Base-by-base conservation (phyloP, 2,888 invertebrate species). In the Athripsodes cinereus region DNA sequence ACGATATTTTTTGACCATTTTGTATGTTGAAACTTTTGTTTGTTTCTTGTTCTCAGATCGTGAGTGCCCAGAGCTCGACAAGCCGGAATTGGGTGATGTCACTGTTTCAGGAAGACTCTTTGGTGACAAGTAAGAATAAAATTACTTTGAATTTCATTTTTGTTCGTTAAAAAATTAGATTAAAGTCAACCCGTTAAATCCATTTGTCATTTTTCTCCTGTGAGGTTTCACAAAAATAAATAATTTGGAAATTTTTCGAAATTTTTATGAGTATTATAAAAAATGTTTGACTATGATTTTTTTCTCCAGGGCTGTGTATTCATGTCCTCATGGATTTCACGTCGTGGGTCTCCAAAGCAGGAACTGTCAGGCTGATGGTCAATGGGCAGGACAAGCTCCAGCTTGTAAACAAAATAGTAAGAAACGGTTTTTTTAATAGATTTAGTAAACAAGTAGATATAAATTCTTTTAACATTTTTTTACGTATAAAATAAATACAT, bases 361-460 rank as follows among this genome's bases (percentile, higher is more conserved):
- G 53, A 84, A 86, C 61, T 99, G 99, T 71, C 89, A 93, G 66
- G 94, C 95, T 0, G 96, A 97, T 71, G 94, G 96, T 20, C 86
- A 87, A 64, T 93, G 93, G 93, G 89, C 90, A 0, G 92, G 92
- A 0, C 81, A 84, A 46, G 84, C 88, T 5, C 92, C 93, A 2
- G 85, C 88, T 5, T 93, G 92, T 77, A 92, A 90, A 70, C 87
- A 91, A 70, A 92, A 91, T 68, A 86, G 88, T 84, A 78, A 80
- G 81, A 74, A 34, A 16, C 21, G 3, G 8, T 11, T 46, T 13
- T 46, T 46, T 18, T 8, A 46, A 16, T 11, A n/a, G n/a, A n/a
- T n/a, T n/a, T n/a, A n/a, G n/a, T n/a, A n/a, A n/a, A n/a, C n/a
- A n/a, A n/a, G n/a, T n/a, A n/a, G n/a, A n/a, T n/a, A n/a, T n/a